phyloP scores from a whole-genome alignment of 2,888 invertebrate species.

The Acleris holmiana region DNA sequence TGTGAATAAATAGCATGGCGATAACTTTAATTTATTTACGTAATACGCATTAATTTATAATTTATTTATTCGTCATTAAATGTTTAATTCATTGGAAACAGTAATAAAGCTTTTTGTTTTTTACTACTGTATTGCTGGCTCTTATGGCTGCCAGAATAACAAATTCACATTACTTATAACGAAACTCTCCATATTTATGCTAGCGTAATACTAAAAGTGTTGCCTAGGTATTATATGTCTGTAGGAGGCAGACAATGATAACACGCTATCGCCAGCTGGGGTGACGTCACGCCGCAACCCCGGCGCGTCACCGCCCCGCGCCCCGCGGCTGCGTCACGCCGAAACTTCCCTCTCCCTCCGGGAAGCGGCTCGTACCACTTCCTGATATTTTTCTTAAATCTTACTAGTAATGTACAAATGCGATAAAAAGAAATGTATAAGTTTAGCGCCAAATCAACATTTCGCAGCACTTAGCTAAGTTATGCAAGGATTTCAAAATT shows the following conservation, averaged over 20 bases:
- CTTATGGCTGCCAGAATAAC: too few relatives aligned
- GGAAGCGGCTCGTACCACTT: slow-evolving; percentile 12
- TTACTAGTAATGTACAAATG: background rate
- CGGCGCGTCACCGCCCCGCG: slow-evolving; percentile 61
- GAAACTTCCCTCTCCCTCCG: slow-evolving; percentile 21
- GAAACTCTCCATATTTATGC: background rate
- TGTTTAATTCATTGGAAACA: too few relatives aligned
- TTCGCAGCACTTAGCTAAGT: too few relatives aligned
- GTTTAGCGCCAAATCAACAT: too few relatives aligned
- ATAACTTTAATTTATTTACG: slow-evolving; percentile 1
- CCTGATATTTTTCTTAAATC: background rate
- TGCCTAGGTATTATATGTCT: slow-evolving; percentile 12
- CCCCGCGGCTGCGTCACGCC: slow-evolving; percentile 43
- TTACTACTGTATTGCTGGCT: too few relatives aligned
- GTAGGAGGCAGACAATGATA: slow-evolving; percentile 49
- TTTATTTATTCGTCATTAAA: too few relatives aligned
- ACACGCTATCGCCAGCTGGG: slow-evolving; percentile 62
- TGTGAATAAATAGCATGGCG: background rate
- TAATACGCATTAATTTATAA: too few relatives aligned
- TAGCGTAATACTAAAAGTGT: background rate
- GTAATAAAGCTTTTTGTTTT: too few relatives aligned
- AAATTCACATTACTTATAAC: background rate
- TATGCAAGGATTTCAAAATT: too few relatives aligned
- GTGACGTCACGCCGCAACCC: slow-evolving; percentile 70
- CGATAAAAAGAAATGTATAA: too few relatives aligned